A percentile compares a stretch with the other conserved stretches of the same genome.
Evolutionary conservation across 1,140 invertebrate species (phyloP).

Genomic region (Tetragnatha versicolor): DNA sequence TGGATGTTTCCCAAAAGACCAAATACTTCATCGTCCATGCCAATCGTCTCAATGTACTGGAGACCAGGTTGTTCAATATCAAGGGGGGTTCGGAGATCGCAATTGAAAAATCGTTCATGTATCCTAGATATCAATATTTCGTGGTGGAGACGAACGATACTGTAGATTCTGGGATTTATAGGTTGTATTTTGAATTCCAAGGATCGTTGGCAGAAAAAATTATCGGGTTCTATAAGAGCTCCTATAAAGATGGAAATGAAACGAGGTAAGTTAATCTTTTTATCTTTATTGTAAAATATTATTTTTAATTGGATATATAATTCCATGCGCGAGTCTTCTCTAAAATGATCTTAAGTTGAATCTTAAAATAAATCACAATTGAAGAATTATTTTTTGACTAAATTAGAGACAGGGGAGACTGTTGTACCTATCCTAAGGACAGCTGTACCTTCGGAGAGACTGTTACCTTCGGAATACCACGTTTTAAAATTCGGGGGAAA

Average conservation of each 20-base stretch:
- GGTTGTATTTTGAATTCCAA: constrained; percentile 68
- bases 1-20: constrained; percentile 70
- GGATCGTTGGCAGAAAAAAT: constrained; percentile 74
- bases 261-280: constrained; percentile 67
- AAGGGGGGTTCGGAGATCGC: constrained; percentile 60
- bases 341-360: not conserved
- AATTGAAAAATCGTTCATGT: no score
- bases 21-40: constrained; percentile 75
- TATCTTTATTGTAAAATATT: not conserved
- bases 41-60: not conserved
- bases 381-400: no score
- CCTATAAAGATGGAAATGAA: constrained; percentile 72
- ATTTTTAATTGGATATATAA: not conserved
- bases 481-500: no score
- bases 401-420: no score
- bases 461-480: no score
- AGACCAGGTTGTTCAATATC: not conserved
- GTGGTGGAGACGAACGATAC: constrained; percentile 69
- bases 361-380: not conserved
- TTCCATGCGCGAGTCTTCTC: not conserved
- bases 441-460: no score
- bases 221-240: constrained; percentile 81
- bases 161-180: constrained; percentile 61
- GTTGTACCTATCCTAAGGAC: no score
- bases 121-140: no score